These are phyloP conservation scores for Automeris io DNA, from an alignment of 2,888 invertebrate species.

Conservation along the genomic window DNA sequence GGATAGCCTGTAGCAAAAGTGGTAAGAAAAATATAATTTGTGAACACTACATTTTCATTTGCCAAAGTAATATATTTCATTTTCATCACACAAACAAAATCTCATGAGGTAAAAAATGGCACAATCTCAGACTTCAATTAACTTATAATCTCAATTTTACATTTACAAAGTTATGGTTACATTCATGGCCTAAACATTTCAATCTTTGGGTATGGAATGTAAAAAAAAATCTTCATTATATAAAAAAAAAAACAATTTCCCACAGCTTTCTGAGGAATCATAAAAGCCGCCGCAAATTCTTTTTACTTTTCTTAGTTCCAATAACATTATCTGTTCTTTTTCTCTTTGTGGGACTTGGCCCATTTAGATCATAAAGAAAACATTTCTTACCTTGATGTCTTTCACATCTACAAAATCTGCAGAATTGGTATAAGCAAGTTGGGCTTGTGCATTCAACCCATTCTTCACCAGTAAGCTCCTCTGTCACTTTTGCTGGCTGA, in stretches of 20 bases:
- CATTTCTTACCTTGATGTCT: conserved; percentile 61
- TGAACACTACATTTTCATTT: neutral
- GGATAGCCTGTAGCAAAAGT: neutral
- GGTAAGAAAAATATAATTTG: neutral
- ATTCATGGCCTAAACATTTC: conserved; percentile 4
- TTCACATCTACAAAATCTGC: conserved; percentile 62
- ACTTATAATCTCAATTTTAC: conserved; percentile 4
- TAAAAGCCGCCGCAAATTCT: conserved; percentile 59
- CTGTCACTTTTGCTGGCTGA: conserved; percentile 64
- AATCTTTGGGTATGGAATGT: conserved; percentile 41
- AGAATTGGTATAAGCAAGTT: conserved; percentile 70
- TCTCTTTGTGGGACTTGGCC: conserved; percentile 69
- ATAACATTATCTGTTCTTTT: conserved; percentile 50
- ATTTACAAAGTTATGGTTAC: neutral
- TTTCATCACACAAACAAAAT: conserved; percentile 1
- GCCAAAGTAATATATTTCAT: neutral
- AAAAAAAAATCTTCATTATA: conserved; percentile 18
- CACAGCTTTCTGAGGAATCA: conserved; percentile 28
- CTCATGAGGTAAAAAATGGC: conserved; percentile 1
- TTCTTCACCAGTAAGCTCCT: conserved; percentile 59
- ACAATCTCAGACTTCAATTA: conserved; percentile 4
- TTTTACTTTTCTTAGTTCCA: conserved; percentile 62
- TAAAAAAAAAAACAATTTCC: conserved; percentile 26
- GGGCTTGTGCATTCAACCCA: conserved; percentile 73
- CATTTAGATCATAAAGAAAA: conserved; percentile 57